Evolutionary conservation across 2,797 vertebrate species (phyloP), one percentile per base, ranked within the genome.

Genomic region (Sphenodon punctatus): DNA sequence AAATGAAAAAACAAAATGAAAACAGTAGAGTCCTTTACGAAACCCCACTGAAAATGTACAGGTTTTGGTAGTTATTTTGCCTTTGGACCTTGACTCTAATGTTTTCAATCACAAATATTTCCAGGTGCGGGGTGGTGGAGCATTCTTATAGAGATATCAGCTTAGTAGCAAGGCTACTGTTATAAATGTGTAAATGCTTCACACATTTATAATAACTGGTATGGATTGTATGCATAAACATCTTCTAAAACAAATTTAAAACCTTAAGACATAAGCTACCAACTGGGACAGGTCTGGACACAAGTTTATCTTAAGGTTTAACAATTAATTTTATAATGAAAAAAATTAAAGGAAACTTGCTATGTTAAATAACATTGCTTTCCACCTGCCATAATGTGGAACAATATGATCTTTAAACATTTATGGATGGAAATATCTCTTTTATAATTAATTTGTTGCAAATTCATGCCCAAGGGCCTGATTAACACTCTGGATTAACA

Each of bases 251-350:
- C 2, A 45, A 56, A 2, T n/a, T 55, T 9, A 48, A 67, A 48
- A 10, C 60, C 2, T 16, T 10, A 48, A 81, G 63, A 4, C 9
- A 56, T 79, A 84, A 66, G 1, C 0, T 70, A 9, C 27, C 48
- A 9, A 6, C 48, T 67, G 45, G 4, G 55, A 1, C 11, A 58
- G 2, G 7, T 61, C 53, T 55, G 87, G 78, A 55, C 1, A 1
- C 27, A 32, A 6, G 39, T 80, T 88, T 12, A 7, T 13, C 85
- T 70, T 78, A 36, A 71, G 38, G 5, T 38, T 7, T 64, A 56
- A 8, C 16, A 67, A 59, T 1, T 2, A n/a, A n/a, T n/a, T 39
- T 53, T 41, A 78, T 8, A 32, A 42, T 75, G 3, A n/a, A n/a
- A n/a, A n/a, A n/a, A n/a, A n/a, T n/a, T n/a, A n/a, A n/a, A n/a